These are phyloP conservation scores for Halictus quadricinctus DNA, from an alignment of 2,888 invertebrate genomes.

Conservation along the genomic window DNA sequence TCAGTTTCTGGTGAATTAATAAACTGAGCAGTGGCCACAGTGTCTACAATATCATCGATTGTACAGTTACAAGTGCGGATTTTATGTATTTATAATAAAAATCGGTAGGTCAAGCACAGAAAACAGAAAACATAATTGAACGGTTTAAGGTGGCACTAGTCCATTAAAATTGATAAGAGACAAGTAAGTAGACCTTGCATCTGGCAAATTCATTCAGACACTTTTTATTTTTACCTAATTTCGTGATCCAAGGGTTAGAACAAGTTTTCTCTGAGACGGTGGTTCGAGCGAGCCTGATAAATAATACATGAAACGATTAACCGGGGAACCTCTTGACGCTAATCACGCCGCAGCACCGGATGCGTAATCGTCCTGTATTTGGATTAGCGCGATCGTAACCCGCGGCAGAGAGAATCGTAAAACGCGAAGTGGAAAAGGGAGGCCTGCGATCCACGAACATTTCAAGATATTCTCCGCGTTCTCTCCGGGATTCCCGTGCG, in stretches of 20 bases:
- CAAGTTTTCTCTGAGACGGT: neutral
- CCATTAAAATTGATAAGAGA: too few relatives aligned
- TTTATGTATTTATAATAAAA: too few relatives aligned
- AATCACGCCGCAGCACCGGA: neutral
- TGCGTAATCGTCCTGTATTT: neutral
- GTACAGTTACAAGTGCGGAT: too few relatives aligned
- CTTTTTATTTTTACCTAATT: neutral
- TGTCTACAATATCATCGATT: too few relatives aligned
- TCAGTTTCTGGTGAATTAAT: too few relatives aligned
- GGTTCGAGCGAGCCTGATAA: neutral
- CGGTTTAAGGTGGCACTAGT: too few relatives aligned
- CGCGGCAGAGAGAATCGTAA: neutral
- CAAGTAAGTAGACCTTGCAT: too few relatives aligned
- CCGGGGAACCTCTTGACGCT: too few relatives aligned
- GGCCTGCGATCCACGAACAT: conserved; percentile 35
- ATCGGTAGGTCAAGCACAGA: too few relatives aligned
- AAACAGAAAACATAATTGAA: too few relatives aligned
- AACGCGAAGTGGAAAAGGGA: conserved; percentile 18
- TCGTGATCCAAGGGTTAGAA: neutral
- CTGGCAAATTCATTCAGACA: neutral
- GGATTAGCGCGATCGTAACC: neutral
- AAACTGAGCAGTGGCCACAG: too few relatives aligned
- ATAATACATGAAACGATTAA: neutral
- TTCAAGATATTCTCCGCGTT: conserved; percentile 30
- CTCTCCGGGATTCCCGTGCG: conserved; percentile 17